These are phyloP conservation scores for Meandrina meandrites DNA, from an alignment of 92 coral and sea anemone genomes.

Conservation along the genomic window DNA sequence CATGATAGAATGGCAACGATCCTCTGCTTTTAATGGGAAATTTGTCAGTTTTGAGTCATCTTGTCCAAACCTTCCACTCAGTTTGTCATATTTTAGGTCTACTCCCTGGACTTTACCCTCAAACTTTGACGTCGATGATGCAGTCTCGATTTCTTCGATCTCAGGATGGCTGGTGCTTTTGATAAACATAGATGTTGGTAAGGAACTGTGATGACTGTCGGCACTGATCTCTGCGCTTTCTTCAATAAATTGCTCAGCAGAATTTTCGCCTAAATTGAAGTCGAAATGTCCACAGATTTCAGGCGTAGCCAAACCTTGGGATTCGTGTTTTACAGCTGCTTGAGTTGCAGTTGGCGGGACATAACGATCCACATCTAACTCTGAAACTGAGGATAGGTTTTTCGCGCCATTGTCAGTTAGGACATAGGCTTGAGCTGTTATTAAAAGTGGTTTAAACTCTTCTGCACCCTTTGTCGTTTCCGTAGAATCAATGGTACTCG, in stretches of 20 bases:
- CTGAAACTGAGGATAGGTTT: neutral
- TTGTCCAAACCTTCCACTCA: neutral
- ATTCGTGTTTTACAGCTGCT: neutral
- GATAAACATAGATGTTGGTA: neutral
- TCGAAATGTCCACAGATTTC: neutral
- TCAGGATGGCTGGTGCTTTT: neutral
- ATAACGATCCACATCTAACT: neutral
- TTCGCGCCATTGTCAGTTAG: neutral
- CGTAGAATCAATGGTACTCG: neutral
- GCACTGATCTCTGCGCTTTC: neutral
- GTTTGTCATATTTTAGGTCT: neutral
- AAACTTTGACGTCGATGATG: neutral
- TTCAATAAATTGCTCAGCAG: neutral
- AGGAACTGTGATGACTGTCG: neutral
- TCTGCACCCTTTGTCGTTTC: neutral
- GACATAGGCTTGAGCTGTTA: neutral
- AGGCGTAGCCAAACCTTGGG: neutral
- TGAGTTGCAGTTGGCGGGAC: neutral
- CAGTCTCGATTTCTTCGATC: neutral
- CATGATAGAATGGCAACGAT: no score
- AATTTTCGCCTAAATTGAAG: neutral
- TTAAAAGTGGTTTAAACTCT: neutral
- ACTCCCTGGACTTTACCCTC: neutral
- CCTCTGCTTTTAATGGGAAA: neutral
- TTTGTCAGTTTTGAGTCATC: neutral